Base-by-base conservation (phyloP, 2,888 invertebrate species). In the Machimus rusticus region DNA sequence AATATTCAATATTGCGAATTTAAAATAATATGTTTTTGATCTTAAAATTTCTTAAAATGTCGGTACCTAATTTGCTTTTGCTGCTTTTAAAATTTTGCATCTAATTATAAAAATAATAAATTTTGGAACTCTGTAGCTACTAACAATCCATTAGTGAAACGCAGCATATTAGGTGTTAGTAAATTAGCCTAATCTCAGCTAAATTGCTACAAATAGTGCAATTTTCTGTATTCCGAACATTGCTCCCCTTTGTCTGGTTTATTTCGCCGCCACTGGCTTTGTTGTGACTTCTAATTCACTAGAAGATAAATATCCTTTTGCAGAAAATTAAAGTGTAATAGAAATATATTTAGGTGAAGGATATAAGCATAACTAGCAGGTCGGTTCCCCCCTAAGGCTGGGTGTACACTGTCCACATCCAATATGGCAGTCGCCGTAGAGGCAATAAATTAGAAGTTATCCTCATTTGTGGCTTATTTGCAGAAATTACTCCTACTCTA, bases 401-500 rank as follows among this genome's bases (percentile, higher is more conserved):
- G 37, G 37, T 23, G 16, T 43, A 84, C 23, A 39, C 23, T 66
- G 66, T 81, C 81, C 55, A 74, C 84, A 31, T 46, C 31, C 74
- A 74, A 74, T 74, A 28, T 74, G 74, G 85, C 34, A 37, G 43
- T 85, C 85, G 37, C 51, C 46, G 74, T 85, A 46, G 74, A 74
- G 66, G 78, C 84, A 74, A 87, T 87, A 87, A 88, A 88, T 88
- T 88, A 88, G 86, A 66, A 88, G 87, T 87, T 88, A 87, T 88
- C 88, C 88, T 88, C 88, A 88, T 88, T 88, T 88, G 88, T 85
- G 88, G 87, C 85, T 86, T 81, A 79, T 78, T 81, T 86, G 78
- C 43, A 85, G 85, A 85, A 85, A 85, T 85, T 85, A 85, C 85
- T 74, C 85, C 74, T n/a, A 37, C 74, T 43, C 57, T 46, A 28